These are phyloP conservation scores for Atta cephalotes DNA, from an alignment of 1,140 invertebrate genomes.

Conservation along the genomic window DNA sequence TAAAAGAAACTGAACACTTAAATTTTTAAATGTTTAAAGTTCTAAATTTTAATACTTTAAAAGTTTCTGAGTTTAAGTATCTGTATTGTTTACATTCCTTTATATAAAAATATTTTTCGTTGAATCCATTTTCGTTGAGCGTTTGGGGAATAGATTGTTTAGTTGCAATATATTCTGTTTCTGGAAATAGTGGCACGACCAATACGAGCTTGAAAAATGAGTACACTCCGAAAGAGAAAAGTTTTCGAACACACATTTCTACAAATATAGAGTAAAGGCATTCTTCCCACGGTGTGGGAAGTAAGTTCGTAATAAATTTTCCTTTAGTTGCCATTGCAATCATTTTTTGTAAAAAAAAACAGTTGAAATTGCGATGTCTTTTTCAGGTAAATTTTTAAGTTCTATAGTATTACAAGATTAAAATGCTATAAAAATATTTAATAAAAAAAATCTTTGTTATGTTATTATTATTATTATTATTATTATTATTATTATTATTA, in stretches of 20 bases:
- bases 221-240: conserved; percentile 45
- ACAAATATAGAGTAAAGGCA: conserved; percentile 49
- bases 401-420: not conserved
- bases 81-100: not conserved
- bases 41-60: not conserved
- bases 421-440: not conserved
- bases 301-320: conserved; percentile 61
- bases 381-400: not conserved
- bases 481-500: not conserved
- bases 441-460: conserved; percentile 1
- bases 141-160: conserved; percentile 33
- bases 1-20: not conserved
- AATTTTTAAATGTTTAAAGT: not conserved
- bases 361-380: not conserved
- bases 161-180: conserved; percentile 51
- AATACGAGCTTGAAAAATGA: conserved; percentile 57
- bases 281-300: conserved; percentile 8
- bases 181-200: conserved; percentile 31
- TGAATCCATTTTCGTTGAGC: not conserved
- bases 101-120: not conserved
- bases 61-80: not conserved
- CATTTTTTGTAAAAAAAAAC: conserved; percentile 19
- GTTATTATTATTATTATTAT: not conserved
- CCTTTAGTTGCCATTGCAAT: conserved; percentile 36
- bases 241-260: conserved; percentile 53